phyloP scores from a whole-genome alignment of 1,140 invertebrate species.

The Penaeus japonicus region DNA sequence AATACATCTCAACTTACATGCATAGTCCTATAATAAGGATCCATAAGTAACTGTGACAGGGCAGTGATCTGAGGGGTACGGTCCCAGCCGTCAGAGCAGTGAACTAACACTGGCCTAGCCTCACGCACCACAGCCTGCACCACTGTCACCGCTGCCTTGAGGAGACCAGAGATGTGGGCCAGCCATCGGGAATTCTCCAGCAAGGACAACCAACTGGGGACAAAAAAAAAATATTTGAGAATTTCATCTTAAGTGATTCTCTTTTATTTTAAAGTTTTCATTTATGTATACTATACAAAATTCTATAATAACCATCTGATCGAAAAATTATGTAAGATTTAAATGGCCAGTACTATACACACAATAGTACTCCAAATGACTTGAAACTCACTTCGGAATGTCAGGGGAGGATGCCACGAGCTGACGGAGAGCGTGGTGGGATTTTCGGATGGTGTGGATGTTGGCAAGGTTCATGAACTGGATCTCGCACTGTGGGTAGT shows the following conservation, averaged over 20 bases:
- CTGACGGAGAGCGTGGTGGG: slow-evolving; percentile 66
- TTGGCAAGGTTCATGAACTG: slow-evolving; percentile 97
- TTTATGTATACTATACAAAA: too few species aligned
- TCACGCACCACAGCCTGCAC: slow-evolving; percentile 82
- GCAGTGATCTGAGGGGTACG: slow-evolving; percentile 93
- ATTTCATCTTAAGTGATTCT: not conserved
- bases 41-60: slow-evolving; percentile 87
- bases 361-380: not conserved
- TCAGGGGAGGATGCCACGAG: slow-evolving; percentile 60
- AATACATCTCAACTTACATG: slow-evolving; percentile 70
- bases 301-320: too few species aligned
- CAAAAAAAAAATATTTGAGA: slow-evolving; percentile 16
- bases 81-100: slow-evolving; percentile 98
- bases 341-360: too few species aligned
- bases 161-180: slow-evolving; percentile 83
- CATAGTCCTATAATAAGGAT: slow-evolving; percentile 92
- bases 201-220: slow-evolving; percentile 82
- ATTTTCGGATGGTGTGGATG: slow-evolving; percentile 91
- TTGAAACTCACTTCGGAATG: slow-evolving; percentile 37
- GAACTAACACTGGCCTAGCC: slow-evolving; percentile 89
- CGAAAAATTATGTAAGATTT: too few species aligned
- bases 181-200: slow-evolving; percentile 91
- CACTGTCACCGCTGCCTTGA: slow-evolving; percentile 81
- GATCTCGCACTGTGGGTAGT: slow-evolving; percentile 93
- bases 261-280: not conserved